Percentiles rank a stretch among this genome's conserved stretches.
These are phyloP conservation scores for Perognathus longimembris DNA, from an alignment of 2,113 vertebrate genomes.

Conservation along the genomic window DNA sequence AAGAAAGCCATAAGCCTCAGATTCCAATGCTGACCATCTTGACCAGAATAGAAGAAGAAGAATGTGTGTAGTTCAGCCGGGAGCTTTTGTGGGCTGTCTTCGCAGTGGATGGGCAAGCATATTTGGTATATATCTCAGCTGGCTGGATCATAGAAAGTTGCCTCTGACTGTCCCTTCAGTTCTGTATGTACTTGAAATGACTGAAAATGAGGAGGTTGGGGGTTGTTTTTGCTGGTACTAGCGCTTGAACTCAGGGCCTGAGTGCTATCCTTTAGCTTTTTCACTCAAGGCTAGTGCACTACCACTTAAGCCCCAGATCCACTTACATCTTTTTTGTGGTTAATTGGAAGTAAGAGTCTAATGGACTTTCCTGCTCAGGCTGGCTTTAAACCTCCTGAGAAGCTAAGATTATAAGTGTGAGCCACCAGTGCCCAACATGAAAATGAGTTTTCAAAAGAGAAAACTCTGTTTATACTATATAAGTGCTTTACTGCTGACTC, in stretches of 20 bases:
- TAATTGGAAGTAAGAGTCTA: no score
- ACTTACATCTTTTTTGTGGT: no score
- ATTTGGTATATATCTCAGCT: not conserved
- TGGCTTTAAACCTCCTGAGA: no score
- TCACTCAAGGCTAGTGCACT: no score
- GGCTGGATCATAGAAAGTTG: slow-evolving; percentile 21
- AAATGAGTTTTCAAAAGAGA: slow-evolving; percentile 79
- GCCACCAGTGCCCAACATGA: not conserved
- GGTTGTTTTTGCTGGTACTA: no score
- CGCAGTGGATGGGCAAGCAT: not conserved
- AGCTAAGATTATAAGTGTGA: no score
- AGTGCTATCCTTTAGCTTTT: no score
- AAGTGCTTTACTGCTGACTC: no score
- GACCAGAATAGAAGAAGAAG: slow-evolving; percentile 73
- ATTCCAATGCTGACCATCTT: slow-evolving; percentile 77
- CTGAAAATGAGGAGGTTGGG: no score
- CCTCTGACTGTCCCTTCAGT: slow-evolving; percentile 7
- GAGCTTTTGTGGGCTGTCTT: slow-evolving; percentile 27
- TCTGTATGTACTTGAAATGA: slow-evolving; percentile 38
- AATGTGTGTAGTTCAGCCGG: slow-evolving; percentile 59
- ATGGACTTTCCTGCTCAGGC: no score
- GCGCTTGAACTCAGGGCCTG: no score
- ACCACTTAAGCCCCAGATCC: no score
- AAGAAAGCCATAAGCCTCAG: slow-evolving; percentile 77
- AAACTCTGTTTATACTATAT: slow-evolving; percentile 46